Evolutionary conservation across 1,140 invertebrate species (phyloP), one percentile per base, ranked within the genome.

Genomic region (Stegodyphus mimosarum): DNA sequence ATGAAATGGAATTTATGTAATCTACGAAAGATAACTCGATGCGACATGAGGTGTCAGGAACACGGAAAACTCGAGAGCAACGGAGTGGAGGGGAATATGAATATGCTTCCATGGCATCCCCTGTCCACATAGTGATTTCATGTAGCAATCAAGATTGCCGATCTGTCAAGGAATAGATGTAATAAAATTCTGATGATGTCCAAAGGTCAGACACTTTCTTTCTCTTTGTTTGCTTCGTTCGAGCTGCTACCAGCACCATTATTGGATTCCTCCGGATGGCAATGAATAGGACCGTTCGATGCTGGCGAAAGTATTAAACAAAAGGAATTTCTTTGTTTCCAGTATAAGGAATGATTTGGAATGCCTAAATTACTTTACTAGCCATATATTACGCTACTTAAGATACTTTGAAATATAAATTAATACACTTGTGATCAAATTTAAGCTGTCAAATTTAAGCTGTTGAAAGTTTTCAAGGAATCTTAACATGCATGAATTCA

Each of bases 161-260:
- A 72, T 81, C 78, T 81, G 67, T 72, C 67, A 81, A 48, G 52
- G 52, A 81, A 63, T 53, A 72, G 69, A 81, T 72, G 78, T 81
- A 72, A 81, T 81, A 81, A 81, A 81, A 81, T 81, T 72, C 78
- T 81, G 78, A 72, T 81, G 78, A 72, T 81, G 78, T 81, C 78
- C 33, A 63, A 81, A 81, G 78, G 78, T 81, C 64, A 81, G 78
- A 72, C 66, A 11, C 49, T 63, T 60, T 18, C 53, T 67, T 4
- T 18, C 33, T 67, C 66, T 67, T 9, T 9, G 15, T 67, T 67
- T 67, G 33, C 17, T 67, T 15, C n/a, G 33, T 67, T 67, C 33
- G n/a, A 18, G 69, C 70, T 52, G 49, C 69, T 17, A 15, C 33
- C 17, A 33, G 11, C 73, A 9, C 52, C 52, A 72, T 71, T 77